Conservation (phyloP, 1,140 invertebrate species). For the Mylabris phalerata region DNA sequence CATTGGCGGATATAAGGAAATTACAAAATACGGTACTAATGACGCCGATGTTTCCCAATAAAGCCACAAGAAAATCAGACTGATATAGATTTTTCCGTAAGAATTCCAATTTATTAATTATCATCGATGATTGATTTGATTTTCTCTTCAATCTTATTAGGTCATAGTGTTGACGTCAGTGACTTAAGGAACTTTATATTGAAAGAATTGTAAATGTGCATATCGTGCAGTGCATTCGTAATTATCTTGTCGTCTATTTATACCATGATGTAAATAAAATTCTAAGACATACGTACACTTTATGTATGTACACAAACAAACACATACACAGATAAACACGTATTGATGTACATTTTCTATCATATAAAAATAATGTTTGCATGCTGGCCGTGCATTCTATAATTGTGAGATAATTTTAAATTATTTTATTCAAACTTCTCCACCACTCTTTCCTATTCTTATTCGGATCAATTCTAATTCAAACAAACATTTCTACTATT, state of each 20-base stretch:
- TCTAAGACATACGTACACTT: constrained; percentile 1
- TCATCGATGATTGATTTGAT: neutral
- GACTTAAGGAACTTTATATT: constrained; percentile 31
- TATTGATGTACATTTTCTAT: constrained; percentile 28
- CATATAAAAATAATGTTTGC: constrained; percentile 20
- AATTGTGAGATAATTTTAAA: constrained; percentile 21
- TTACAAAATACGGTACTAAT: constrained; percentile 39
- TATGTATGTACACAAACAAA: constrained; percentile 25
- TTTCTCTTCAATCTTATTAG: constrained; percentile 21
- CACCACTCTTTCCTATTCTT: constrained; percentile 16
- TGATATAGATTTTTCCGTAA: constrained; percentile 32
- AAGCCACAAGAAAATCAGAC: constrained; percentile 25
- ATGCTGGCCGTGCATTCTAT: constrained; percentile 35
- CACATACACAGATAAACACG: constrained; percentile 9
- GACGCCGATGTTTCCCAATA: constrained; percentile 24
- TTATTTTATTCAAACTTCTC: too few relatives aligned
- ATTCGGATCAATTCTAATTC: constrained; percentile 21
- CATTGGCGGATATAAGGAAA: constrained; percentile 58
- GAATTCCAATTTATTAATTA: constrained; percentile 6
- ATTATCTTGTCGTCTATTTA: neutral
- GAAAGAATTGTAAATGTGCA: constrained; percentile 32
- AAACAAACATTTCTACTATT: constrained; percentile 13
- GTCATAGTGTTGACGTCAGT: constrained; percentile 36
- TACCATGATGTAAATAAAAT: neutral
- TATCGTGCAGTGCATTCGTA: constrained; percentile 16